Base-by-base conservation (phyloP, 2,888 invertebrate genomes). In the Lottia scabra region DNA sequence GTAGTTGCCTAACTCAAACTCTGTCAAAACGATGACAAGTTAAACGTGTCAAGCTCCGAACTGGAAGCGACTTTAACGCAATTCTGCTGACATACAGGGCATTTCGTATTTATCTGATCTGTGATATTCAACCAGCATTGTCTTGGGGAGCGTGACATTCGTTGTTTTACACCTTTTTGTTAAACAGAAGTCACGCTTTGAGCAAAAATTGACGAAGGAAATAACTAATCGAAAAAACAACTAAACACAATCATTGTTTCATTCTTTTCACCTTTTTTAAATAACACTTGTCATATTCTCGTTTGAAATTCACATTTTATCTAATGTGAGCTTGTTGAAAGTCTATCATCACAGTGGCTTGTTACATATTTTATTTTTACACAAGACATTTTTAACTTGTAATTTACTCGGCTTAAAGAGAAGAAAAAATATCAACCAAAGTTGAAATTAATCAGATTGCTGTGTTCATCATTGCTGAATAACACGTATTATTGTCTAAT, bases 51-150 rank as follows among this genome's bases (percentile, higher is more conserved):
- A 65, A 46, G 30, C 46, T 23, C 26, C 27, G n/a, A 26, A 45
- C 66, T 45, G n/a, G 30, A n/a, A n/a, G 65, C 65, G 56, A 43
- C 38, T 70, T 66, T 56, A 19, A 26, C 66, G 70, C 23, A 43
- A 43, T n/a, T 23, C 48, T 66, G 66, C 66, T 70, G 70, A 70
- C 70, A 70, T 30, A 70, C 26, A 62, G 70, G 70, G 65, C 65
- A 70, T 65, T 70, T 70, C 56, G 56, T 66, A 70, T 70, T 70
- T 65, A 70, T 66, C 70, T 66, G 65, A 66, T 70, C 66, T 38
- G 65, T 62, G 48, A 66, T 30, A 65, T 38, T 38, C 44, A 70
- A 65, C 56, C 66, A 13, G 66, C 70, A 62, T 56, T 65, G 66
- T 70, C 66, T 65, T 56, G 38, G 45, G 56, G 65, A 65, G 65